Evolutionary conservation across 37 sponge, comb jelly and placozoan species (phyloP).

Genomic region (Hexactinellida sp.): DNA sequence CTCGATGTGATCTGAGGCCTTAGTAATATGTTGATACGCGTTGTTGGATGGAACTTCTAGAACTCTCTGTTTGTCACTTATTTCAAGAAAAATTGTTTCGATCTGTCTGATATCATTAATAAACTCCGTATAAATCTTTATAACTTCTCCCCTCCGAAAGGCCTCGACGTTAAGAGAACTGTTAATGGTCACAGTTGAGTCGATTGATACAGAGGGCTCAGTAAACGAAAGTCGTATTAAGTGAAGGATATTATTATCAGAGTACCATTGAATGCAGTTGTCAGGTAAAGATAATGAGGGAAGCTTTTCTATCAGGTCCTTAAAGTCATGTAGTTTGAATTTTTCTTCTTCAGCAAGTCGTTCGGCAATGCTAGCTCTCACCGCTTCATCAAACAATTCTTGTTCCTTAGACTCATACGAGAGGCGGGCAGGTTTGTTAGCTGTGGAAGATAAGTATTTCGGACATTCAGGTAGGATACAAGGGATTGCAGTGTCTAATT

Average conservation of each 20-base stretch:
- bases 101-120: no score
- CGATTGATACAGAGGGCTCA: no score
- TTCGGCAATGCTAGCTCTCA: neutral
- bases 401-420: constrained; percentile 12
- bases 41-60: no score
- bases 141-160: no score
- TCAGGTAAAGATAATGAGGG: neutral
- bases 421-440: constrained; percentile 16
- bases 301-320: neutral
- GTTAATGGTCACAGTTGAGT: no score
- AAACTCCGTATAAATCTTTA: no score
- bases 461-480: constrained; percentile 15
- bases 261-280: constrained; percentile 11
- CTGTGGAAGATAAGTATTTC: neutral
- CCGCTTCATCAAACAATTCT: neutral
- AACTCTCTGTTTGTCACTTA: no score
- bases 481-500: neutral
- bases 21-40: no score
- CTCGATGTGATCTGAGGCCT: no score
- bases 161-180: no score
- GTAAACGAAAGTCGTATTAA: no score
- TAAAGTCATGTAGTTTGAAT: constrained; percentile 10
- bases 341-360: constrained; percentile 10
- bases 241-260: constrained; percentile 5
- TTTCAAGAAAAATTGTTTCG: no score